phyloP scores from a whole-genome alignment of 1,140 invertebrate species.

The Drosophila sproati region DNA sequence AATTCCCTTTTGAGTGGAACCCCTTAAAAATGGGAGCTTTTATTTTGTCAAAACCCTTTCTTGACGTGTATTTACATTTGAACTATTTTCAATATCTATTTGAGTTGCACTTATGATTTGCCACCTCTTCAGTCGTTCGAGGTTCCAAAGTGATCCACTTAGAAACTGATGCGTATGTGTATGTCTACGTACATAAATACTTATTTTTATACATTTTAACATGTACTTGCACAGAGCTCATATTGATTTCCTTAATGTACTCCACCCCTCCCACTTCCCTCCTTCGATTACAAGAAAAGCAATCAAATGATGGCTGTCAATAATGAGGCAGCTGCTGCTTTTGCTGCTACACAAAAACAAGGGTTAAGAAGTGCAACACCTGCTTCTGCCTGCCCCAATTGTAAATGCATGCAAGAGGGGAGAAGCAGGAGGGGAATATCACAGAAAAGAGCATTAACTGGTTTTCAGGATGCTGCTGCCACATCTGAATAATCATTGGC shows the following conservation, averaged over 20 bases:
- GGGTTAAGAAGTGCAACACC: slow-evolving; percentile 32
- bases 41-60: no score
- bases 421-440: background rate
- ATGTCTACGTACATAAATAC: no score
- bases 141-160: no score
- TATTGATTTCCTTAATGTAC: background rate
- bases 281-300: slow-evolving; percentile 14
- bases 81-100: no score
- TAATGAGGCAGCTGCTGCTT: slow-evolving; percentile 14
- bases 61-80: no score
- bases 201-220: background rate
- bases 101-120: no score
- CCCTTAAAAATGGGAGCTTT: no score
- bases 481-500: background rate
- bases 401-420: slow-evolving; percentile 6
- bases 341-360: background rate
- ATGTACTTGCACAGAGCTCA: background rate
- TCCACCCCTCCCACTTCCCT: background rate
- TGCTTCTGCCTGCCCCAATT: slow-evolving; percentile 15
- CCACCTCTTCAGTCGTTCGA: no score
- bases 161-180: no score
- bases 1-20: no score
- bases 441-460: slow-evolving; percentile 2
- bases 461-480: background rate
- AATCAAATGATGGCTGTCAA: slow-evolving; percentile 2